Evolutionary conservation across 2,113 vertebrate species (phyloP), one percentile per base, ranked within the genome.

Genomic region (Sturnira hondurensis): DNA sequence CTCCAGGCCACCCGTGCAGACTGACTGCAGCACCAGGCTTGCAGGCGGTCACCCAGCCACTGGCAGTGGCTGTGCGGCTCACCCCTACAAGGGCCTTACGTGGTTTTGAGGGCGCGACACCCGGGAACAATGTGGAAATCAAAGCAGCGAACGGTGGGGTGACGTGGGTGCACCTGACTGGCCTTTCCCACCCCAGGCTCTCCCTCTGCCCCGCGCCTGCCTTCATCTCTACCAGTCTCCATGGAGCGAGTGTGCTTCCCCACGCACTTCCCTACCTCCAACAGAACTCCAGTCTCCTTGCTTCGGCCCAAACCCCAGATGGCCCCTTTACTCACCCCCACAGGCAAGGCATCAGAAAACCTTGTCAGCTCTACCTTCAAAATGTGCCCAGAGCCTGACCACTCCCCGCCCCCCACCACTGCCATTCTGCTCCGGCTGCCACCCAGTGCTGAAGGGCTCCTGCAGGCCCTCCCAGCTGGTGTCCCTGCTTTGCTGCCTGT

Each of bases 81-180:
- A 31, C 14, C 58, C 5, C 38, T 50, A 31, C 3, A 52, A 86
- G 28, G 9, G 19, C 43, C n/a, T 70, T 36, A n/a, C 4, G 5
- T 9, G 20, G 38, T 20, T 52, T 45, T 41, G 4, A 22, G 41
- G 28, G n/a, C 52, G 31, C n/a, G 31, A 22, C 16, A 56, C 61
- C 45, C 9, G 20, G 33, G 52, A 63, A 81, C 22, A 61, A 43
- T 50, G 19, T 31, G 28, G 88, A 65, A 91, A 73, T 12, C 45
- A 36, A 70, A 77, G 52, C n/a, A 33, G 80, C 80, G 83, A 52
- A 26, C 1, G n/a, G 20, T 8, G 13, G 61, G 28, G 5, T 17
- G 31, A 24, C 13, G 41, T 0, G 8, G 15, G 97, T 3, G 4
- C 7, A n/a, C 8, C 5, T 15, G 1, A 38, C 3, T 73, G 36